Conservation (phyloP, 2,113 vertebrate genomes). For the Serinus canaria region DNA sequence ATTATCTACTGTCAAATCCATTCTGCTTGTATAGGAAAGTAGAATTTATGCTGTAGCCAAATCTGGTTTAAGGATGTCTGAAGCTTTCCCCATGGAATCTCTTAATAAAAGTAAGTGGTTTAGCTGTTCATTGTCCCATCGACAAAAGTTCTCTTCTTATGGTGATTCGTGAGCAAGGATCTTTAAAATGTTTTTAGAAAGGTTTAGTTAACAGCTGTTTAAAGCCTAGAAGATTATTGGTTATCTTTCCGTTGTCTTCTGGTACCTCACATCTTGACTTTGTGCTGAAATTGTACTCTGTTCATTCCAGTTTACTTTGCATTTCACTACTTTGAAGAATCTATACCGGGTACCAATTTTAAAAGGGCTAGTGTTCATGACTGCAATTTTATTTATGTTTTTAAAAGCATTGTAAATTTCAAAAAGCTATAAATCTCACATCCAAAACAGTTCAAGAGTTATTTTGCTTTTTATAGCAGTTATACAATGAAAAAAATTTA, state of each 20-base stretch:
- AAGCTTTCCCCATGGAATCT: slow-evolving; percentile 81
- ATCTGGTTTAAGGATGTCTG: slow-evolving; percentile 93
- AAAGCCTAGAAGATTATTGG: neutral
- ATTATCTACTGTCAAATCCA: neutral
- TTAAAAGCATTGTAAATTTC: neutral
- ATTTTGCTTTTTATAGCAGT: neutral
- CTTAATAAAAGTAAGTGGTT: slow-evolving; percentile 84
- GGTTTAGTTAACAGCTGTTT: neutral
- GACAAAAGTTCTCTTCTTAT: neutral
- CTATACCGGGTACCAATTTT: neutral
- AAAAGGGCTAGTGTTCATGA: neutral
- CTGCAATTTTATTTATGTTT: neutral
- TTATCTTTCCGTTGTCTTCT: neutral
- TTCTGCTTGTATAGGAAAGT: slow-evolving; percentile 84
- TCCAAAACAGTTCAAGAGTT: neutral
- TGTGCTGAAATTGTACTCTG: neutral
- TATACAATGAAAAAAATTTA: neutral
- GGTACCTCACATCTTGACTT: neutral
- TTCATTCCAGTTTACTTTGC: neutral
- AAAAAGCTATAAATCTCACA: neutral
- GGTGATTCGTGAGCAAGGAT: neutral
- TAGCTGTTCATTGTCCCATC: neutral
- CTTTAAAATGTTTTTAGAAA: neutral
- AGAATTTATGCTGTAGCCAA: slow-evolving; percentile 97
- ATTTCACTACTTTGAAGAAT: neutral